phyloP scores from a whole-genome alignment of 1,140 invertebrate species.

The Panulirus ornatus region DNA sequence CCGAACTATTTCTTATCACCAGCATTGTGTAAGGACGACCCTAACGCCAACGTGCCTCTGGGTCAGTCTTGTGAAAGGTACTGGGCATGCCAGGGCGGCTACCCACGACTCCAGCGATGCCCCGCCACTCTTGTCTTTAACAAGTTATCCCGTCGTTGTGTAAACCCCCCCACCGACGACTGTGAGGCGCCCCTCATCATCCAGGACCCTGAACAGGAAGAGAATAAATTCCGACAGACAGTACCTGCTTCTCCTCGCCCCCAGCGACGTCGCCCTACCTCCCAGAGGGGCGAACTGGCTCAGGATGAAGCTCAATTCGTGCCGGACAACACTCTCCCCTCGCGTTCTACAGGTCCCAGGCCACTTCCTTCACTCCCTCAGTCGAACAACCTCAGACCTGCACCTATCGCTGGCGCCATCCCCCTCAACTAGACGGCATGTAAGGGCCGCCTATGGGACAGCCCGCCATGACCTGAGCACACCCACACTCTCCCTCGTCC shows the following conservation, averaged over 20 bases:
- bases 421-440: conserved; percentile 45
- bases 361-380: conserved; percentile 52
- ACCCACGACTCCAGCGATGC: conserved; percentile 91
- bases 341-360: neutral
- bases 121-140: conserved; percentile 95
- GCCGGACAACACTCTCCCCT: conserved; percentile 31
- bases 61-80: conserved; percentile 95
- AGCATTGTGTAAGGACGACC: conserved; percentile 94
- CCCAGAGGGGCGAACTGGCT: conserved; percentile 13
- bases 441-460: conserved; percentile 8
- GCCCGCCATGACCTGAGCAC: conserved; percentile 31
- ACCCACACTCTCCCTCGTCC: neutral
- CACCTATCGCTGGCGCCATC: conserved; percentile 70
- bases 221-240: conserved; percentile 5
- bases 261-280: conserved; percentile 42
- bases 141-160: conserved; percentile 88
- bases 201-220: conserved; percentile 49
- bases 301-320: conserved; percentile 43
- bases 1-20: too few species aligned
- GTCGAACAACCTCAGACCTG: conserved; percentile 50
- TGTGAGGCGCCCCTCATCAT: conserved; percentile 81
- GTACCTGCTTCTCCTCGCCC: conserved; percentile 40
- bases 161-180: conserved; percentile 92
- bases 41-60: conserved; percentile 86
- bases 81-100: conserved; percentile 95